Evolutionary conservation across 2,113 vertebrate genomes (phyloP), one percentile per base, ranked within the genome.

Genomic region (Oryzias javanicus): DNA sequence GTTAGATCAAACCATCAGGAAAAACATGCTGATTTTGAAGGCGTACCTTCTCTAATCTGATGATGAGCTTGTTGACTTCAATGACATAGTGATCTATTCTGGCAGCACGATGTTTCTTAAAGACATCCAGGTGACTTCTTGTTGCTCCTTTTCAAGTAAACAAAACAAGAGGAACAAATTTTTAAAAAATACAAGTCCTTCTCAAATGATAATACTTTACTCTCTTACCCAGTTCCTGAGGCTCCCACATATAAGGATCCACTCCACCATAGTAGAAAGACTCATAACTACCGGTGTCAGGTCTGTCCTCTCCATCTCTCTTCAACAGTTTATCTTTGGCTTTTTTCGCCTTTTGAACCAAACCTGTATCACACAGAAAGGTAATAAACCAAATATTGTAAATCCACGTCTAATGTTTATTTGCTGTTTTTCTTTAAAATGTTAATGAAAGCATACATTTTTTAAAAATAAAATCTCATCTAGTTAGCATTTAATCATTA

Each of bases 31-130:
- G 18, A 27, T 35, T 6, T 18, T 60, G 8, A 7, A 41, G 41
- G 6, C 67, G 89, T 77, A 98, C 97, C 94, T 99, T 99, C 85
- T 98, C 97, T 87, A 99, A 91, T 68, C 97, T 94, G 82, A 99
- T 98, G 81, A 98, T 93, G 69, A 98, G 90, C 82, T 98, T 98
- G 89, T 99, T 99, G 80, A 98, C 93, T 88, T 99, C 97, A 65
- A 98, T 92, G 70, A 99, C 97, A 60, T 98, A 98, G 85, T 98
- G 97, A 80, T 99, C 97, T 77, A 99, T 99, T 70, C 97, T 92
- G 66, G 94, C 96, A 56, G 96, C 97, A 60, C 97, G 85, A 63
- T 97, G 94, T 66, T 94, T 97, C 88, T 98, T 98, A 81, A 99
- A 99, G 53, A 90, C 79, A 12, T 95, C 94, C 67, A 98, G 88